Evolutionary conservation across 2,888 invertebrate species (phyloP).

Genomic region (Pristionchus exspectatus): DNA sequence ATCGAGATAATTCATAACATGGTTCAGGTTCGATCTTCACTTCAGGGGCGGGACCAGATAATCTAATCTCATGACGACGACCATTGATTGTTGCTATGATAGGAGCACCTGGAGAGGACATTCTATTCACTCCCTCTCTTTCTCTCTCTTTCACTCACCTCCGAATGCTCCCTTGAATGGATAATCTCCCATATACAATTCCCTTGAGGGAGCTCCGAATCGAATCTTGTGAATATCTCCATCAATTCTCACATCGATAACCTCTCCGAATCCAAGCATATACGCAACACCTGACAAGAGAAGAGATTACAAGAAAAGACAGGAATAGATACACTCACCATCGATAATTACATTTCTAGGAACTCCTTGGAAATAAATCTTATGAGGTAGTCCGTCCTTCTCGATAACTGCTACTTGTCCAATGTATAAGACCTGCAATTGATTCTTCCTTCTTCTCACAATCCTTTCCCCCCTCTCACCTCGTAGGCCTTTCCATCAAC

Average conservation of each 20-base stretch:
- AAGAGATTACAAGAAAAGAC: not conserved
- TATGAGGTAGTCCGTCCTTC: conserved; percentile 77
- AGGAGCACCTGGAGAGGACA: conserved; percentile 84
- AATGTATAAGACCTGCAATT: conserved; percentile 71
- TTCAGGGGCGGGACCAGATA: conserved; percentile 94
- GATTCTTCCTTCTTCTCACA: not conserved
- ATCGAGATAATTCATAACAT: conserved; percentile 85
- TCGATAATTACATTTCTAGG: conserved; percentile 78
- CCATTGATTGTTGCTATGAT: conserved; percentile 89
- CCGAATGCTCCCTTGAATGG: conserved; percentile 93
- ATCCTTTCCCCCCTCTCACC: conserved; percentile 60
- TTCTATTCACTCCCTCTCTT: no score
- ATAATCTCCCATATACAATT: conserved; percentile 90
- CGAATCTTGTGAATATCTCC: conserved; percentile 84
- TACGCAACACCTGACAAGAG: conserved; percentile 58
- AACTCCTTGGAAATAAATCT: conserved; percentile 75
- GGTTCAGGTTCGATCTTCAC: conserved; percentile 90
- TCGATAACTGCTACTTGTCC: conserved; percentile 77
- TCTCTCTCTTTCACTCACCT: conserved; percentile 80
- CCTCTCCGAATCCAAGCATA: conserved; percentile 73
- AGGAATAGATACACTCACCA: conserved; percentile 57
- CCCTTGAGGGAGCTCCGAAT: conserved; percentile 93
- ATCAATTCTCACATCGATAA: conserved; percentile 78
- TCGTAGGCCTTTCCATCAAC: conserved; percentile 79
- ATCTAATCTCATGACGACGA: conserved; percentile 87